phyloP scores from a whole-genome alignment of 2,113 vertebrate genomes.

The Aramus guarauna region DNA sequence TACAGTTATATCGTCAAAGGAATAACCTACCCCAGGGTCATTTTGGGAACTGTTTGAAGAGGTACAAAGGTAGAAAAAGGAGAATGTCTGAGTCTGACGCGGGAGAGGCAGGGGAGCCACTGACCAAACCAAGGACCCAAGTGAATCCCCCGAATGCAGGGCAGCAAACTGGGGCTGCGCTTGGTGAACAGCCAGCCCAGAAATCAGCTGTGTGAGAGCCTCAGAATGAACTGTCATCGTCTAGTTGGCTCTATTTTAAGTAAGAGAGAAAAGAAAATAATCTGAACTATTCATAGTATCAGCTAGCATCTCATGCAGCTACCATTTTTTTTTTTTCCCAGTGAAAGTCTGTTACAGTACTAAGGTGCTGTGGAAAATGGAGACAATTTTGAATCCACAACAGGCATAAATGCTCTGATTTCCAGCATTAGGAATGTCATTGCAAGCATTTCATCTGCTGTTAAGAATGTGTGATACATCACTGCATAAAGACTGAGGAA shows the following conservation, averaged over 20 bases:
- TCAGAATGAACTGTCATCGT: not conserved
- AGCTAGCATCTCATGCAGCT: not conserved
- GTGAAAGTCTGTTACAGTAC: not conserved
- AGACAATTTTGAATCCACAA: not conserved
- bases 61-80: not conserved
- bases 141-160: not conserved
- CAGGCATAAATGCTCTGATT: not conserved
- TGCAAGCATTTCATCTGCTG: not conserved
- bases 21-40: not conserved
- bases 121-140: not conserved
- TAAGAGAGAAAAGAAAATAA: not conserved
- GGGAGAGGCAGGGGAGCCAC: not conserved
- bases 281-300: not conserved
- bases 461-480: not conserved
- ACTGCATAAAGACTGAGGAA: not conserved
- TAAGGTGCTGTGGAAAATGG: not conserved
- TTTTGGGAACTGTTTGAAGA: not conserved
- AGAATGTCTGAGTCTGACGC: not conserved
- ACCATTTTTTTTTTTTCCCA: not conserved
- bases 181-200: not conserved
- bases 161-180: not conserved
- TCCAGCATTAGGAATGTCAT: constrained; percentile 16
- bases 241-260: not conserved
- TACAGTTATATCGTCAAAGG: not conserved
- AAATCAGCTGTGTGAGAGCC: not conserved